phyloP scores from a whole-genome alignment of 2,888 invertebrate genomes.

The Didymodactylos carnosus region DNA sequence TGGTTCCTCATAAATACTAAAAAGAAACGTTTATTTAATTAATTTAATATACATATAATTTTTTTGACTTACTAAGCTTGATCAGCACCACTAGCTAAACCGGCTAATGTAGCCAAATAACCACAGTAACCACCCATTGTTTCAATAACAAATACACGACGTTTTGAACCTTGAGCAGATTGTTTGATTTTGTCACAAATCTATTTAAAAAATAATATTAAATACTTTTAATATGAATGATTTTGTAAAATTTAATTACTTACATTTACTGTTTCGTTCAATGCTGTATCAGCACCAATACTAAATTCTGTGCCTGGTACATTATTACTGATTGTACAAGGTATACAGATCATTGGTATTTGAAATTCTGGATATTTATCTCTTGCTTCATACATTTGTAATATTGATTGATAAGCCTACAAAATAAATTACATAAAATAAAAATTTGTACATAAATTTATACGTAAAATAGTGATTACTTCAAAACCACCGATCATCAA shows the following conservation, averaged over 20 bases:
- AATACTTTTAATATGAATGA: not conserved
- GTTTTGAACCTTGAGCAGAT: conserved; percentile 92
- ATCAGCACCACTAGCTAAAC: conserved; percentile 88
- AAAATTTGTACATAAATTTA: not conserved
- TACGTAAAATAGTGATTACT: conserved; percentile 41
- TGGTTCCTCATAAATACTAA: conserved; percentile 70
- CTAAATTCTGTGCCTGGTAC: conserved; percentile 96
- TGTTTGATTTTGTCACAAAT: conserved; percentile 54
- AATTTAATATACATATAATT: too few relatives aligned
- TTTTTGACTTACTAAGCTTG: conserved; percentile 92
- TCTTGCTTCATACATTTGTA: conserved; percentile 55
- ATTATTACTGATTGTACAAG: conserved; percentile 95
- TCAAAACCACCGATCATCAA: conserved; percentile 75
- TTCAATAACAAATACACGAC: conserved; percentile 74
- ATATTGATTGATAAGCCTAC: conserved; percentile 15
- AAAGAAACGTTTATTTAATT: too few relatives aligned
- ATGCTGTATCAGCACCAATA: conserved; percentile 81
- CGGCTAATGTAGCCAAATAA: conserved; percentile 83
- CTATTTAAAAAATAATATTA: conserved; percentile 17
- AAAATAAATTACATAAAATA: not conserved
- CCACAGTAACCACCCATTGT: conserved; percentile 99
- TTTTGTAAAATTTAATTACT: not conserved
- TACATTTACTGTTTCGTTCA: conserved; percentile 63
- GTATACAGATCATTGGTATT: conserved; percentile 81
- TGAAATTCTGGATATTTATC: conserved; percentile 59